phyloP scores from a whole-genome alignment of 1,140 invertebrate genomes.

The Tachypleus tridentatus region DNA sequence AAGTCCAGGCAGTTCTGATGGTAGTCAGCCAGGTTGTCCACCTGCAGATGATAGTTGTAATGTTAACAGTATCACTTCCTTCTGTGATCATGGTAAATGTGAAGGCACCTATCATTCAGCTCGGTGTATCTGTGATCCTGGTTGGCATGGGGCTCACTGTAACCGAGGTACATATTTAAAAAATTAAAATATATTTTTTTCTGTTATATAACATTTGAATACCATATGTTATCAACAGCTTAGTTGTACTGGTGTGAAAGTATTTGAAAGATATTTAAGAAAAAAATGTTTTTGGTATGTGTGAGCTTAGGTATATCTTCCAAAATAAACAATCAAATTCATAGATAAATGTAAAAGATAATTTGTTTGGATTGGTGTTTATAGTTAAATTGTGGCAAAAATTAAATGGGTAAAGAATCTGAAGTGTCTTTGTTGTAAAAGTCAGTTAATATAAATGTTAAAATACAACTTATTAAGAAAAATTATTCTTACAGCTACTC shows the following conservation, averaged over 20 bases:
- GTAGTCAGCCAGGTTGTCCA: conserved; percentile 24
- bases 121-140: conserved; percentile 80
- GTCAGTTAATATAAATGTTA: background rate
- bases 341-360: too few relatives aligned
- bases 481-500: conserved; percentile 31
- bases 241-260: too few relatives aligned
- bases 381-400: too few relatives aligned
- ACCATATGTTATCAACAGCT: too few relatives aligned
- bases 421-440: too few relatives aligned
- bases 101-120: conserved; percentile 77
- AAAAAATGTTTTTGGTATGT: too few relatives aligned
- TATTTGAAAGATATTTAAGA: too few relatives aligned
- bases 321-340: too few relatives aligned
- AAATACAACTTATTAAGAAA: too few relatives aligned
- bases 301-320: too few relatives aligned
- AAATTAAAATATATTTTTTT: background rate
- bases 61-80: conserved; percentile 18
- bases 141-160: conserved; percentile 79
- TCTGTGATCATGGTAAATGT: conserved; percentile 63
- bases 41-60: conserved; percentile 24
- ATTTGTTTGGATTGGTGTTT: too few relatives aligned
- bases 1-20: conserved; percentile 22
- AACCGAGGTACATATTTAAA: conserved; percentile 41
- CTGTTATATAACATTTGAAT: background rate
- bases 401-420: too few relatives aligned